Evolutionary conservation across 2,888 invertebrate species (phyloP), one percentile per base, ranked within the genome.

Genomic region (Morpho deidamia): DNA sequence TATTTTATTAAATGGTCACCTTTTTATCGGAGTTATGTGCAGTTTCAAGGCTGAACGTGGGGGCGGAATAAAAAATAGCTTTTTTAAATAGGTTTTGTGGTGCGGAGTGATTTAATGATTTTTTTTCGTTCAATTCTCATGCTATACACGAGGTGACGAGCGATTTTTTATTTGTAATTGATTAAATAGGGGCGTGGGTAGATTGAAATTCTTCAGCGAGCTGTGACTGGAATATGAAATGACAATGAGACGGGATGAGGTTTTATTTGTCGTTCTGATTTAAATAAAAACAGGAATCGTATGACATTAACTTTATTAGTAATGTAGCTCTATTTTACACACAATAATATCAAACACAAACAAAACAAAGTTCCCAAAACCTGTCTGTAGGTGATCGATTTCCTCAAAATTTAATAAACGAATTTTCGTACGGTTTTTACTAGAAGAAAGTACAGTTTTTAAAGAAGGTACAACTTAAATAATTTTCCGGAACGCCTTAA

Each of bases 61-160:
- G 75, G 61, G 72, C 64, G 72, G 76, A 73, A 79, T 83, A 83
- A 85, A 84, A 82, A 83, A 85, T 84, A 78, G 81, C 77, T 75
- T 84, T 82, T 83, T 84, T 82, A 80, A 85, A 84, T 81, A 84
- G 85, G 74, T 79, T 83, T 73, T 76, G 80, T 73, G 81, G 81
- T 73, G 72, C 74, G 79, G 75, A 81, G 82, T 81, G 88, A 86
- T 89, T 87, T 86, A 87, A 86, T 82, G 87, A 83, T 77, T 69
- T 74, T 68, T 23, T 35, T 47, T 69, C 63, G 59, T 71, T 60
- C 73, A 64, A 77, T 84, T 83, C 74, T 69, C 69, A 87, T 85
- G 81, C 87, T 70, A 71, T 70, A 70, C 79, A 74, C 79, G 78
- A 63, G 69, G 74, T 83, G 81, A 80, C 76, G 78, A 73, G 77